A percentile compares a stretch with the other conserved stretches of the same genome.
phyloP scores from a whole-genome alignment of 1,140 invertebrate genomes.

The Patella vulgata region DNA sequence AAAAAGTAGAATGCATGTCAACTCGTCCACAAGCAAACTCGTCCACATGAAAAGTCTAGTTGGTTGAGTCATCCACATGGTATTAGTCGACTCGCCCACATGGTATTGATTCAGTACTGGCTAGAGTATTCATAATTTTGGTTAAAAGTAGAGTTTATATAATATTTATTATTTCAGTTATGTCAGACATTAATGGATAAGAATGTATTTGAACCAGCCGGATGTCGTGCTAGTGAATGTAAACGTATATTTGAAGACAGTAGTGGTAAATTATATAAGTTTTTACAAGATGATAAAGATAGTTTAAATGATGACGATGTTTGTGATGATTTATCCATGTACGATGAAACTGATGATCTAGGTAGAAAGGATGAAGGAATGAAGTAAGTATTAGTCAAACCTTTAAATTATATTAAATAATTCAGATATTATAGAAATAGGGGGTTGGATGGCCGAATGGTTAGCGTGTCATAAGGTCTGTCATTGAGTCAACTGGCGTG shows the following conservation, averaged over 20 bases:
- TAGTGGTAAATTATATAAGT: conserved; percentile 56
- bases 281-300: conserved; percentile 37
- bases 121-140: too few species aligned
- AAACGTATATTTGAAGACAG: conserved; percentile 62
- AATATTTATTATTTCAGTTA: conserved; percentile 46
- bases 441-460: too few species aligned
- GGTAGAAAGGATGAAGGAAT: not conserved
- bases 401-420: not conserved
- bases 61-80: too few species aligned
- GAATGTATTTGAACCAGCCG: conserved; percentile 56
- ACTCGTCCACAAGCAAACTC: too few species aligned
- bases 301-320: conserved; percentile 3
- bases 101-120: too few species aligned
- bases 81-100: too few species aligned
- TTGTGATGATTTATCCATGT: conserved; percentile 5
- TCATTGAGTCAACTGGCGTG: too few species aligned
- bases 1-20: too few species aligned
- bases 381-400: not conserved
- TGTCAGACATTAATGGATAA: conserved; percentile 63
- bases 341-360: conserved; percentile 21
- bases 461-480: too few species aligned
- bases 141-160: too few species aligned
- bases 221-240: conserved; percentile 29
- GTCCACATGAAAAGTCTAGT: too few species aligned
- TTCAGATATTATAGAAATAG: too few species aligned